Evolutionary conservation across 2,113 vertebrate genomes (phyloP).

Genomic region (Conger conger): DNA sequence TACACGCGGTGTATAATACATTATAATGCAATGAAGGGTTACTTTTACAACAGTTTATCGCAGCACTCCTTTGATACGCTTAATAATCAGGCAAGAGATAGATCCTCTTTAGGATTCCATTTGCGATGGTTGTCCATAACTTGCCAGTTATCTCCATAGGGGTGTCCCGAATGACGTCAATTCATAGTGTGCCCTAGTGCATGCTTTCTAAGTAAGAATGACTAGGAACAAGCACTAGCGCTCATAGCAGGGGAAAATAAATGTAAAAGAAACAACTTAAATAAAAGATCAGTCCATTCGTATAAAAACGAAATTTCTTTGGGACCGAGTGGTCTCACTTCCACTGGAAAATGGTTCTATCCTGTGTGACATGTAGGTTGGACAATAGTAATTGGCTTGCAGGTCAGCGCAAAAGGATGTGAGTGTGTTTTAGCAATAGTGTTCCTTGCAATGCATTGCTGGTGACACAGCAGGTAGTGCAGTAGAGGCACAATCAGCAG

Average conservation of each 20-base stretch:
- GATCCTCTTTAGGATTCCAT: background rate
- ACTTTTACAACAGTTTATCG: background rate
- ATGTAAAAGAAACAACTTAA: no score
- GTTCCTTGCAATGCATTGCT: background rate
- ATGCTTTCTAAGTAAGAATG: background rate
- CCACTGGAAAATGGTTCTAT: background rate
- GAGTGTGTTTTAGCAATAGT: background rate
- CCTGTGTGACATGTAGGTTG: background rate
- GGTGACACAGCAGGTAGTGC: background rate
- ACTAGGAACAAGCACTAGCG: background rate
- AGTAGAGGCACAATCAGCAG: background rate
- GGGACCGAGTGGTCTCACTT: background rate
- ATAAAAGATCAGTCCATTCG: no score
- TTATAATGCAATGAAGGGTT: background rate
- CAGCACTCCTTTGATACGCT: background rate
- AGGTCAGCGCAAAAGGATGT: background rate
- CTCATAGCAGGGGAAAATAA: no score
- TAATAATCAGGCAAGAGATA: background rate
- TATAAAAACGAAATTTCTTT: background rate
- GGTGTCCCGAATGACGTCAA: slow-evolving; percentile 6
- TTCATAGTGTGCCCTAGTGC: background rate
- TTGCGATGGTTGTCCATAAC: background rate
- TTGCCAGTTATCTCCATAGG: background rate
- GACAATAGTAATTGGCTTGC: background rate
- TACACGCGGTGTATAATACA: background rate